Evolutionary conservation across 2,797 vertebrate genomes (phyloP).

Genomic region (Saguinus oedipus): DNA sequence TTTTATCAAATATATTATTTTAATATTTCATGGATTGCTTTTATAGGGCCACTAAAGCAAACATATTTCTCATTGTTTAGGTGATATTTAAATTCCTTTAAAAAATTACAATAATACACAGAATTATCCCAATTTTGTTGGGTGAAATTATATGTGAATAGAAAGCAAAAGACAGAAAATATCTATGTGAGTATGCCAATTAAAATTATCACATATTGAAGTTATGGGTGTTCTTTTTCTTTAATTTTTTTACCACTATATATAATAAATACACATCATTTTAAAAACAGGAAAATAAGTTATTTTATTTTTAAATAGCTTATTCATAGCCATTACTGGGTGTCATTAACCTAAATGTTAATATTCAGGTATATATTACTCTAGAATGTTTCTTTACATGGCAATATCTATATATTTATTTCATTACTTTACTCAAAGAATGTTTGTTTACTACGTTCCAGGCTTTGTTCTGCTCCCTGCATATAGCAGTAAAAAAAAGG

Average conservation of each 20-base stretch:
- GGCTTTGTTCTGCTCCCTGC: neutral
- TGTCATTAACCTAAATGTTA: neutral
- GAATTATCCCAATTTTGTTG: neutral
- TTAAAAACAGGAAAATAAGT: neutral
- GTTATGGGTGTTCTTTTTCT: neutral
- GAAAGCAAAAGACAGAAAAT: neutral
- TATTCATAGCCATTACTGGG: neutral
- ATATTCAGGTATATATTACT: neutral
- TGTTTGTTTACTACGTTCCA: neutral
- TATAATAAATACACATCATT: neutral
- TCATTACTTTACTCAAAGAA: neutral
- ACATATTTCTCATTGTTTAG: neutral
- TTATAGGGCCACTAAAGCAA: neutral
- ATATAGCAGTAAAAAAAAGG: neutral
- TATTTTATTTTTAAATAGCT: constrained; percentile 13
- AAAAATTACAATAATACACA: neutral
- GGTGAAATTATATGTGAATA: neutral
- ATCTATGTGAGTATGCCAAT: neutral
- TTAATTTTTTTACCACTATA: neutral
- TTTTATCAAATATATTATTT: neutral
- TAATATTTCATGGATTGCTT: constrained; percentile 7
- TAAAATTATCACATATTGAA: neutral
- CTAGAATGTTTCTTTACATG: neutral
- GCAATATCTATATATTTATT: neutral
- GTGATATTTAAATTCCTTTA: neutral